Evolutionary conservation across 2,113 vertebrate genomes (phyloP).

Genomic region (Grus americana): DNA sequence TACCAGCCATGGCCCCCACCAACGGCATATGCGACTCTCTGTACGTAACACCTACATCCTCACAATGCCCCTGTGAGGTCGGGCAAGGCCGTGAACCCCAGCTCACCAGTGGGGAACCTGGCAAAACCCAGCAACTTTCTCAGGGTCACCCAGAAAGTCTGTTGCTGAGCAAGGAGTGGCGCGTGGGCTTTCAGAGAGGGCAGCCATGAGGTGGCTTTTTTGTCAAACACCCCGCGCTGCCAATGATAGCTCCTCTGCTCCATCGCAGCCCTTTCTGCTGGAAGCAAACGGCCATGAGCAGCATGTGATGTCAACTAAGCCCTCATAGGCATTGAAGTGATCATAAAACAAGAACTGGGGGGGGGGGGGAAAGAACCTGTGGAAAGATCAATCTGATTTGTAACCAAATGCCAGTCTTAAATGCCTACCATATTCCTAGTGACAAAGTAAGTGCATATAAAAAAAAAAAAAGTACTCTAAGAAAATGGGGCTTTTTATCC

Average conservation of each 20-base stretch:
- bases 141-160: neutral
- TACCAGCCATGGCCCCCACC: neutral
- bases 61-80: neutral
- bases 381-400: constrained; percentile 15
- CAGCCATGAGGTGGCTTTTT: neutral
- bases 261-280: neutral
- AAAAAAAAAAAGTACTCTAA: neutral
- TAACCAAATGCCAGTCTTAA: constrained; percentile 1
- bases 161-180: neutral
- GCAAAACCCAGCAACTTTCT: neutral
- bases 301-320: neutral
- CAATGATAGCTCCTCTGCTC: neutral
- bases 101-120: neutral
- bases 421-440: neutral
- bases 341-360: neutral
- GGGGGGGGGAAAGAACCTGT: neutral
- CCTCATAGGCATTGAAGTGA: neutral
- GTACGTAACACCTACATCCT: neutral
- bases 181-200: neutral
- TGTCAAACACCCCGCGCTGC: neutral
- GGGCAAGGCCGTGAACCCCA: neutral
- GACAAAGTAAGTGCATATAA: constrained; percentile 3
- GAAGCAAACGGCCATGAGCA: neutral
- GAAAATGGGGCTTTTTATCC: neutral
- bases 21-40: neutral